These are phyloP conservation scores for Xanthorhoe designata DNA, from an alignment of 2,888 invertebrate species.

Conservation along the genomic window DNA sequence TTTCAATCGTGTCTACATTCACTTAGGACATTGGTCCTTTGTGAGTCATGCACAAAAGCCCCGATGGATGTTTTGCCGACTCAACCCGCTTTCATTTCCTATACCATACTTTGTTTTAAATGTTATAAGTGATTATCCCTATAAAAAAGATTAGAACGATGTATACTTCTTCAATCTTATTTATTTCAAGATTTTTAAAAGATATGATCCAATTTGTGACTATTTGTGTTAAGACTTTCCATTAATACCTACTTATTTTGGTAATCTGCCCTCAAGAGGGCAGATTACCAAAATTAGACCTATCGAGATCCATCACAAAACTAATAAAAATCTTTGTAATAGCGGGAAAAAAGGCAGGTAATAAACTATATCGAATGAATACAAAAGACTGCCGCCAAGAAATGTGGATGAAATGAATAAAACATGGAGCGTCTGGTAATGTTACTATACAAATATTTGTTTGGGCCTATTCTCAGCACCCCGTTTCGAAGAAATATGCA, in stretches of 20 bases:
- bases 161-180: too few relatives aligned
- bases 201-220: too few relatives aligned
- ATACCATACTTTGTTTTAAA: neutral
- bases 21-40: conserved; percentile 20
- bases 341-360: neutral
- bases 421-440: conserved; percentile 10
- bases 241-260: too few relatives aligned
- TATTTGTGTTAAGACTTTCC: too few relatives aligned
- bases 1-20: conserved; percentile 18
- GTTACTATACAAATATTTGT: conserved; percentile 26
- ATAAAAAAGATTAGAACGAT: too few relatives aligned
- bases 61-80: conserved; percentile 7
- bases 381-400: conserved; percentile 2
- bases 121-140: neutral
- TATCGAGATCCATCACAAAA: too few relatives aligned
- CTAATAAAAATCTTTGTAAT: too few relatives aligned
- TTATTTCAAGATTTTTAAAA: too few relatives aligned
- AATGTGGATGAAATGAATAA: conserved; percentile 23
- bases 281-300: too few relatives aligned
- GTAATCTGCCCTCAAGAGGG: too few relatives aligned
- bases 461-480: conserved; percentile 9
- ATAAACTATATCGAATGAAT: neutral
- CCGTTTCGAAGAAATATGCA: conserved; percentile 8
- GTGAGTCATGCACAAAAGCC: conserved; percentile 29
- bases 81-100: neutral